Evolutionary conservation across 2,113 vertebrate genomes (phyloP).

Genomic region (Tyto alba): DNA sequence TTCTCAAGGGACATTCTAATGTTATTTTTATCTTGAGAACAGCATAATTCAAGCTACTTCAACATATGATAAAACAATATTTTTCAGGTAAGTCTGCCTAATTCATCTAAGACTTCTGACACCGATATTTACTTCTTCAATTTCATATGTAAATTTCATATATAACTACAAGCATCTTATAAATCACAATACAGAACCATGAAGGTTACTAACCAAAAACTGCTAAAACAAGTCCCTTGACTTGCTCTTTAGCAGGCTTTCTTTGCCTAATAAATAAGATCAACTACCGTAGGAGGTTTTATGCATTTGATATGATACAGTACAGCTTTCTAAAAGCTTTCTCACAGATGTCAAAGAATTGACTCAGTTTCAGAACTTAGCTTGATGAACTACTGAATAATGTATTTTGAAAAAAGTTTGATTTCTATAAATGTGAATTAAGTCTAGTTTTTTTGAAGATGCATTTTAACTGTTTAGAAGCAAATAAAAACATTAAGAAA

Average conservation of each 20-base stretch:
- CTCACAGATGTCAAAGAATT: not conserved
- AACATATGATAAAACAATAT: not conserved
- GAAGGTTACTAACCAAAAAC: not conserved
- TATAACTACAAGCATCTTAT: not conserved
- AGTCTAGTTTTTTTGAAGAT: not conserved
- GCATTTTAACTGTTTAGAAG: not conserved
- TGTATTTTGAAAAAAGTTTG: not conserved
- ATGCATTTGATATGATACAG: not conserved
- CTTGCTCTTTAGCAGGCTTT: not conserved
- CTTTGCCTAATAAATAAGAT: not conserved
- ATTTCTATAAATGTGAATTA: not conserved
- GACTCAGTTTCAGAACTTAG: not conserved
- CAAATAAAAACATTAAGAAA: not conserved
- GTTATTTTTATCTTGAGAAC: not conserved
- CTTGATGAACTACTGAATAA: not conserved
- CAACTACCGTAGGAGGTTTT: not conserved
- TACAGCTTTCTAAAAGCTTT: not conserved
- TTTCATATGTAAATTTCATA: not conserved
- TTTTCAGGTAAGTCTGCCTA: not conserved
- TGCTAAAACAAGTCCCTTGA: not conserved
- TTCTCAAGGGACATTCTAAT: not conserved
- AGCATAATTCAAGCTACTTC: not conserved
- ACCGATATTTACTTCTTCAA: not conserved
- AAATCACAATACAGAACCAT: not conserved
- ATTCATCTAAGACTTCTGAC: not conserved